Evolutionary conservation across 1,140 invertebrate genomes (phyloP).

Genomic region (Saccostrea echinata): DNA sequence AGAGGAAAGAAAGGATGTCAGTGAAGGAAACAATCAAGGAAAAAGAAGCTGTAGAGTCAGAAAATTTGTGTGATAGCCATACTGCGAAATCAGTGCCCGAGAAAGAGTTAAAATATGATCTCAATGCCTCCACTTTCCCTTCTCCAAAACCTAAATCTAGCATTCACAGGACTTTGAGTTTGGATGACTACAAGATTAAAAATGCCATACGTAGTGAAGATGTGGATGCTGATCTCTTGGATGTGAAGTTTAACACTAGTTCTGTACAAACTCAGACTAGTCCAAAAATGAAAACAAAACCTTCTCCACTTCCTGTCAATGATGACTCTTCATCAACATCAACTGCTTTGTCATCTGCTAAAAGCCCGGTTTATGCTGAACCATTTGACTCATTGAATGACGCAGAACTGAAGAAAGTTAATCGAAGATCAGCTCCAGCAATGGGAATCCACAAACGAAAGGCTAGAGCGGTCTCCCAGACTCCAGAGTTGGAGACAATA

Average conservation of each 20-base stretch:
- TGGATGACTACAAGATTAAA: conserved; percentile 56
- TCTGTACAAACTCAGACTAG: conserved; percentile 64
- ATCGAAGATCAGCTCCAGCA: conserved; percentile 63
- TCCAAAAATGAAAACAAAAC: conserved; percentile 62
- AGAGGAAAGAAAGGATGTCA: neutral
- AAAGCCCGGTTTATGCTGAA: conserved; percentile 94
- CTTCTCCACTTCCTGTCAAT: conserved; percentile 56
- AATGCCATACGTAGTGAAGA: conserved; percentile 49
- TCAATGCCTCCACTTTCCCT: neutral
- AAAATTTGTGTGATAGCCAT: conserved; percentile 7
- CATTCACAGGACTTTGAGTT: conserved; percentile 45
- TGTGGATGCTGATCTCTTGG: conserved; percentile 52
- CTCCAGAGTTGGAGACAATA: conserved; percentile 64
- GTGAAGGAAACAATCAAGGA: neutral
- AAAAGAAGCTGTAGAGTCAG: neutral
- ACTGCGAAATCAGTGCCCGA: conserved; percentile 36
- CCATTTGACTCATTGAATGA: conserved; percentile 89
- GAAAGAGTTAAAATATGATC: conserved; percentile 56
- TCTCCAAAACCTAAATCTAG: conserved; percentile 32
- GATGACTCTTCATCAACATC: conserved; percentile 65
- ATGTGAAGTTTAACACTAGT: conserved; percentile 47
- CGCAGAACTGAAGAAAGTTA: conserved; percentile 40
- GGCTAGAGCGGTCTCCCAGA: conserved; percentile 54
- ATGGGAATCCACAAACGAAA: conserved; percentile 50
- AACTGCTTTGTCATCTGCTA: conserved; percentile 64